Percentiles rank a stretch among this genome's conserved stretches.
Evolutionary conservation across 2,797 vertebrate genomes (phyloP).

Genomic region (Poeciliopsis turneri): DNA sequence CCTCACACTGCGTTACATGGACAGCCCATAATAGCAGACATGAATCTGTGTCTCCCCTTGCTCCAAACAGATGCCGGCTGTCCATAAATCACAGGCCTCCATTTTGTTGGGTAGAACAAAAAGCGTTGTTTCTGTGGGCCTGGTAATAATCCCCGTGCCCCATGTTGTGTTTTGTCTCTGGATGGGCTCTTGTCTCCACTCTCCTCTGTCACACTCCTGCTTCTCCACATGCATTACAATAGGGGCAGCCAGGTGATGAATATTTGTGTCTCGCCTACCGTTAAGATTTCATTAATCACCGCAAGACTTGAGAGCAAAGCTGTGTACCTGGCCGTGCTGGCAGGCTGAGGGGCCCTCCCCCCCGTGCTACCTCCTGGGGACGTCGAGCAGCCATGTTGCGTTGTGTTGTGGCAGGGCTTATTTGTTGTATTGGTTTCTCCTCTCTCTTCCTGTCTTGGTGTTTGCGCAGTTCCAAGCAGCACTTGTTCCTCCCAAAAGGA

Average conservation of each 20-base stretch:
- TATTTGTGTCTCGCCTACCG: slow-evolving; percentile 82
- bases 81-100: slow-evolving; percentile 83
- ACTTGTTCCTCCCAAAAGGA: slow-evolving; percentile 35
- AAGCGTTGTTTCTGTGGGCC: slow-evolving; percentile 75
- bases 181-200: slow-evolving; percentile 76
- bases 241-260: slow-evolving; percentile 82
- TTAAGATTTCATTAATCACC: slow-evolving; percentile 92
- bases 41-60: slow-evolving; percentile 80
- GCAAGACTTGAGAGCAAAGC: slow-evolving; percentile 69
- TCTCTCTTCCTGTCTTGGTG: slow-evolving; percentile 44
- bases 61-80: slow-evolving; percentile 80
- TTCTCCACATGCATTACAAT: slow-evolving; percentile 81
- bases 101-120: slow-evolving; percentile 80
- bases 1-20: slow-evolving; percentile 73
- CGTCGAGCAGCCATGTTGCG: slow-evolving; percentile 65
- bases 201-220: slow-evolving; percentile 79
- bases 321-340: slow-evolving; percentile 74
- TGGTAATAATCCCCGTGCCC: slow-evolving; percentile 78
- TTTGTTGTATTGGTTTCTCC: slow-evolving; percentile 70
- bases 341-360: slow-evolving; percentile 69
- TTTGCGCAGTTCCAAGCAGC: slow-evolving; percentile 50
- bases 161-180: slow-evolving; percentile 81
- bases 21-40: slow-evolving; percentile 82
- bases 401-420: slow-evolving; percentile 68
- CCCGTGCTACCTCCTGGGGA: slow-evolving; percentile 71